Evolutionary conservation across 1,140 invertebrate species (phyloP), one percentile per base, ranked within the genome.

Genomic region (Polyergus mexicanus): DNA sequence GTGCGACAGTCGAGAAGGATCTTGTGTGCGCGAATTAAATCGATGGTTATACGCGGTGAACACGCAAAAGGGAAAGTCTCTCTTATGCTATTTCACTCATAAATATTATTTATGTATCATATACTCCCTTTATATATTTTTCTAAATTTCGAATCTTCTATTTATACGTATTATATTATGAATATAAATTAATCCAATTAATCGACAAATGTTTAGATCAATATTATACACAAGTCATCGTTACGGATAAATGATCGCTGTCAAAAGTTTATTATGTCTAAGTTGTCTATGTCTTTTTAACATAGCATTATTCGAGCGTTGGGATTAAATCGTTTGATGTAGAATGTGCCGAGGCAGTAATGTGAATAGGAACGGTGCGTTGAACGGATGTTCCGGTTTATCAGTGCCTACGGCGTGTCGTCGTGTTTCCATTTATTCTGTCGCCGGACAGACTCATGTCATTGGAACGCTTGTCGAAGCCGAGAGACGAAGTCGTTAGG

Each of bases 321-420:
- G 44, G 60, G 75, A 78, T 77, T 68, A 89, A 87, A 89, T 89
- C 86, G 88, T 89, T 90, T 87, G 84, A 90, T 89, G 68, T 69
- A 47, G 68, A 83, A 83, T 83, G 56, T 83, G 78, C 78, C 74
- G 78, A 72, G 78, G 68, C 78, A 74, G 51, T 72, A 38, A 74
- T 60, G 78, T 60, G 68, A 83, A 83, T 83, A 83, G 78, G 72
- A 83, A 83, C 54, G 68, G 58, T 77, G 69, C 89, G 86, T 89
- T 86, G 86, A 90, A 90, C 75, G 89, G 80, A 87, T 89, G 89
- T 90, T 90, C 88, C 89, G 89, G 89, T 90, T 90, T 89, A 90
- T 89, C 88, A 81, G 88, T 60, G 78, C 72, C 51, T 69, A 84
- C 56, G 66, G 88, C 85, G 85, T 60, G 75, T 65, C 58, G 65